phyloP scores from a whole-genome alignment of 2,113 vertebrate genomes.

The Panthera uncia region DNA sequence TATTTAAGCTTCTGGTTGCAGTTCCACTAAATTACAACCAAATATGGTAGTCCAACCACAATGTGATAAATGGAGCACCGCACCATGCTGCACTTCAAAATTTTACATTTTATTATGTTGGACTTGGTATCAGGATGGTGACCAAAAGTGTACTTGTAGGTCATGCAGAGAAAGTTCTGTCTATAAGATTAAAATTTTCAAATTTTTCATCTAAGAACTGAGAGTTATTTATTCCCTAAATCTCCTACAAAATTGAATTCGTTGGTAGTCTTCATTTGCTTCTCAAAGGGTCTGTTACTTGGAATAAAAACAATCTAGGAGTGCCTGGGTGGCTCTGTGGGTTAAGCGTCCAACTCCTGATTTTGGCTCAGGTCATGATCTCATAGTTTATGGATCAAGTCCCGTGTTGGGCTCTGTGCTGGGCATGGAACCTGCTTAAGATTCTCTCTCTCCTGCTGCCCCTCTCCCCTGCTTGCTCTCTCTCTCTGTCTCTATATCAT shows the following conservation, averaged over 20 bases:
- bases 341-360: too few relatives aligned
- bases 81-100: background rate
- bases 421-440: too few relatives aligned
- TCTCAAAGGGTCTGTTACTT: background rate
- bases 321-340: too few relatives aligned
- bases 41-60: background rate
- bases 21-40: background rate
- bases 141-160: background rate
- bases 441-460: too few relatives aligned
- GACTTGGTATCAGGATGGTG: background rate
- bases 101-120: background rate
- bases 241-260: background rate
- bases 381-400: too few relatives aligned
- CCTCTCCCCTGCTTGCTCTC: too few relatives aligned
- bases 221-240: background rate
- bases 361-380: too few relatives aligned
- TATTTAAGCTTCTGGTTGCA: background rate
- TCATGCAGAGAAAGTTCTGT: background rate
- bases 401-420: too few relatives aligned
- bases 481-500: background rate
- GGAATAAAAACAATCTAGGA: background rate
- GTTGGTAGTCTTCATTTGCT: background rate
- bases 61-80: background rate
- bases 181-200: background rate
- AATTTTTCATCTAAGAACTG: background rate